Percentiles rank a stretch among this genome's conserved stretches.
These are phyloP conservation scores for Drosophila lini DNA, from an alignment of 1,140 invertebrate genomes.

Conservation along the genomic window DNA sequence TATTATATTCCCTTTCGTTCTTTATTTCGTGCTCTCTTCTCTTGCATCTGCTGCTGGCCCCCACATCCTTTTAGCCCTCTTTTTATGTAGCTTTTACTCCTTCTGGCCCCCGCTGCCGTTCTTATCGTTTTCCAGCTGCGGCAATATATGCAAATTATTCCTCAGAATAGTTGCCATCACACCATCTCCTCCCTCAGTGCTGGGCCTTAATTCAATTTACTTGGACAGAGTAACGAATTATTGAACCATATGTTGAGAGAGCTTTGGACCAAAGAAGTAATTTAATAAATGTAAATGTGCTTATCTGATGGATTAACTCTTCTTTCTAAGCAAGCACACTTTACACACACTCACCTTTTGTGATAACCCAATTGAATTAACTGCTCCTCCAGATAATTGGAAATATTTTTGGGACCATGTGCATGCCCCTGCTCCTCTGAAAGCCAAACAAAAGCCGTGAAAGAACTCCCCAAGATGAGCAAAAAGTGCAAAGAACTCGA, in stretches of 20 bases:
- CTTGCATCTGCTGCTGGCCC: slow-evolving; percentile 34
- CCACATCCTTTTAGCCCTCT: slow-evolving; percentile 24
- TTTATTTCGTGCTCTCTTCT: slow-evolving; percentile 19
- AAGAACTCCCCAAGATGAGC: slow-evolving; percentile 12
- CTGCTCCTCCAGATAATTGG: slow-evolving; percentile 25
- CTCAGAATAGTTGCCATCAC: slow-evolving; percentile 17
- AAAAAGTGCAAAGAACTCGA: slow-evolving; percentile 54
- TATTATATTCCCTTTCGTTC: slow-evolving; percentile 40
- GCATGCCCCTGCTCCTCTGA: neutral
- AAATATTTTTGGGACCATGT: slow-evolving; percentile 31
- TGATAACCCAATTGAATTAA: slow-evolving; percentile 40
- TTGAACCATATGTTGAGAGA: slow-evolving; percentile 30
- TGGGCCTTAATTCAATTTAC: slow-evolving; percentile 34
- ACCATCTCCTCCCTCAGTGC: neutral
- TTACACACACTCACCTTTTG: slow-evolving; percentile 3
- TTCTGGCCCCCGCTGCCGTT: slow-evolving; percentile 5
- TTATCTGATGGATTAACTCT: slow-evolving; percentile 19
- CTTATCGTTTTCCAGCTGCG: slow-evolving; percentile 27
- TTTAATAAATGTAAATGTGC: slow-evolving; percentile 31
- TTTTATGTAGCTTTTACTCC: neutral
- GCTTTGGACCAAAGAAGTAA: slow-evolving; percentile 14
- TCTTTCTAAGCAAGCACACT: neutral
- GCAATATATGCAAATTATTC: slow-evolving; percentile 51
- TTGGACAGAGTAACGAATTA: slow-evolving; percentile 18
- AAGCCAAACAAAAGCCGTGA: slow-evolving; percentile 24